These are phyloP conservation scores for Leucophenga varia DNA, from an alignment of 1,140 invertebrate species.

Conservation along the genomic window DNA sequence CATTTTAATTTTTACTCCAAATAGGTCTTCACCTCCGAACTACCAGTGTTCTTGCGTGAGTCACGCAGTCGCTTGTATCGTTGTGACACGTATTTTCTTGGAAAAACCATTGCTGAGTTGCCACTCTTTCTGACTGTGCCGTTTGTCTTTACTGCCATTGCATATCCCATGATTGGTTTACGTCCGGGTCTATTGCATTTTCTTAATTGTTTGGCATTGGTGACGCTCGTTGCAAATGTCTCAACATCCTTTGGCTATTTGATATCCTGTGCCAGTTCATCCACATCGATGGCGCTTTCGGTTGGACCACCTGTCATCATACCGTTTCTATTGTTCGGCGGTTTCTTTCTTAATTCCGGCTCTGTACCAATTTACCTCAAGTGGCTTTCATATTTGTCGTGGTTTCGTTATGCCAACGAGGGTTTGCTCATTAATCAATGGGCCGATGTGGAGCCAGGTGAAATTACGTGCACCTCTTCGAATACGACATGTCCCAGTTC, in stretches of 20 bases:
- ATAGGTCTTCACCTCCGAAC: slow-evolving; percentile 88
- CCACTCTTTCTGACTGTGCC: slow-evolving; percentile 82
- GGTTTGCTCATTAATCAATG: slow-evolving; percentile 93
- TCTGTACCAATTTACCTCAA: slow-evolving; percentile 85
- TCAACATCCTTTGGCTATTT: slow-evolving; percentile 93
- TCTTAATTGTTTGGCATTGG: slow-evolving; percentile 71
- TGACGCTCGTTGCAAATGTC: slow-evolving; percentile 84
- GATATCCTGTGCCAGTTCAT: slow-evolving; percentile 81
- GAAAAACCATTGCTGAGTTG: slow-evolving; percentile 86
- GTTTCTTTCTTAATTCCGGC: slow-evolving; percentile 91
- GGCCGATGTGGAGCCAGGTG: slow-evolving; percentile 66
- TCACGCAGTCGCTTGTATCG: slow-evolving; percentile 91
- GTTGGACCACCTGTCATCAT: slow-evolving; percentile 89
- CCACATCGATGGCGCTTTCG: slow-evolving; percentile 81
- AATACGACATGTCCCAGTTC: slow-evolving; percentile 74
- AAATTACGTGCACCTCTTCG: slow-evolving; percentile 70
- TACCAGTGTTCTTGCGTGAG: slow-evolving; percentile 90
- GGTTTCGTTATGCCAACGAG: slow-evolving; percentile 95
- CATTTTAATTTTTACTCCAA: background rate
- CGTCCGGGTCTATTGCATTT: slow-evolving; percentile 73
- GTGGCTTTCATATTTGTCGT: slow-evolving; percentile 92
- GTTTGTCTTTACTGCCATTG: slow-evolving; percentile 78
- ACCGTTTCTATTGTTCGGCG: slow-evolving; percentile 91
- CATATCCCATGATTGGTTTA: slow-evolving; percentile 86
- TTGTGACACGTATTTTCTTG: slow-evolving; percentile 89